Conservation (phyloP, 2,113 vertebrate genomes). For the Chaetops frenatus region DNA sequence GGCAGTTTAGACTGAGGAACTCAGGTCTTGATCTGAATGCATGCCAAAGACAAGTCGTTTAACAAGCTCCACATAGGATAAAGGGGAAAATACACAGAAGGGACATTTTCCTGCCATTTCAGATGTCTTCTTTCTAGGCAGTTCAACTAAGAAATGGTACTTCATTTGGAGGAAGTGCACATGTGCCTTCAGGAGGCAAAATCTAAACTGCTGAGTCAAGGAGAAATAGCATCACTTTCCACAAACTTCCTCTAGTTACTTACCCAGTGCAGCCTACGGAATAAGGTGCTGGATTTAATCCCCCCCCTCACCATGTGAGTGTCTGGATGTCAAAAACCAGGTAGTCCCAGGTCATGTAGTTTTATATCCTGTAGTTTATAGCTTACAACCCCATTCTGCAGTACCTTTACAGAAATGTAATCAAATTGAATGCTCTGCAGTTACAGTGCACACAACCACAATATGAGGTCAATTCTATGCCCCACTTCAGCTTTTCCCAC, state of each 20-base stretch:
- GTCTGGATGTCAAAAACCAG: background rate
- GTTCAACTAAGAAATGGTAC: background rate
- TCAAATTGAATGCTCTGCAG: background rate
- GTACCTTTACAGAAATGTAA: background rate
- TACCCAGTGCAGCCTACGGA: background rate
- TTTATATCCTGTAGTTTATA: background rate
- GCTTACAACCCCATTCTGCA: background rate
- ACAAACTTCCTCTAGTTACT: background rate
- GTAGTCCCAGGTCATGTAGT: background rate
- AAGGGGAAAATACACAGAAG: background rate
- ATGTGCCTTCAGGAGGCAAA: background rate
- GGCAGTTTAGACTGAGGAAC: background rate
- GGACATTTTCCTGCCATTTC: background rate
- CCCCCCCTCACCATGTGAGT: rapidly evolving
- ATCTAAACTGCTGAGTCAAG: background rate
- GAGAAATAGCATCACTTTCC: background rate
- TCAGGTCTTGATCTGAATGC: background rate
- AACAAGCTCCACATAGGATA: background rate
- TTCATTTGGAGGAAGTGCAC: background rate
- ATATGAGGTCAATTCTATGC: background rate
- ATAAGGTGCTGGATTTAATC: background rate
- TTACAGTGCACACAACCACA: background rate
- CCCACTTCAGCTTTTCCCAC: background rate
- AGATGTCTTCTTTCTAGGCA: background rate
- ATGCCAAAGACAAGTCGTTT: background rate